These are phyloP conservation scores for Mizuhopecten yessoensis DNA, from an alignment of 1,140 invertebrate species.

Conservation along the genomic window DNA sequence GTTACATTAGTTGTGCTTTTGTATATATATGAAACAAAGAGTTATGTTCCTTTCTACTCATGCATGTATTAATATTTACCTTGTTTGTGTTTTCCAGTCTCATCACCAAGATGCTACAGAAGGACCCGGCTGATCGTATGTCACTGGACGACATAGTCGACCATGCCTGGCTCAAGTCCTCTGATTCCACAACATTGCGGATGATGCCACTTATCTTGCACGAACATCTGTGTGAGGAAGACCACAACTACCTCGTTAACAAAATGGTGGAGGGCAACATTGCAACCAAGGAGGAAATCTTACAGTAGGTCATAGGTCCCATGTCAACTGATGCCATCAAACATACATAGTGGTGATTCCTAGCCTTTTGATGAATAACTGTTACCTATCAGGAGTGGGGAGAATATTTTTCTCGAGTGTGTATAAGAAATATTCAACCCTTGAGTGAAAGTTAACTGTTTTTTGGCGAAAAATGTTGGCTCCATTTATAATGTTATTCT, in stretches of 20 bases:
- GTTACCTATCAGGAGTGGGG: no score
- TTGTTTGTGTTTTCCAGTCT: constrained; percentile 86
- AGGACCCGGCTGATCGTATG: constrained; percentile 95
- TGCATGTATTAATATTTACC: background rate
- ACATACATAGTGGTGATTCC: no score
- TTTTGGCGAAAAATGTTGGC: no score
- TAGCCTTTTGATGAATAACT: no score
- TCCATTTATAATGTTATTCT: no score
- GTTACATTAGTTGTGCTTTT: no score
- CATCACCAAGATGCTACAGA: constrained; percentile 95
- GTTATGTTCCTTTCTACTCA: no score
- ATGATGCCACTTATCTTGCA: constrained; percentile 91
- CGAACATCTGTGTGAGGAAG: constrained; percentile 94
- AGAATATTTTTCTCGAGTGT: no score
- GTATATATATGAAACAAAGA: no score
- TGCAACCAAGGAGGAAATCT: constrained; percentile 95
- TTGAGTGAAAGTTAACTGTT: no score
- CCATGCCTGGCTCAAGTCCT: constrained; percentile 90
- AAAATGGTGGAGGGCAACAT: constrained; percentile 98
- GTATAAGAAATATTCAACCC: no score
- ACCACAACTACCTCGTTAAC: constrained; percentile 95
- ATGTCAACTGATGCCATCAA: background rate
- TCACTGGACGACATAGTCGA: constrained; percentile 93
- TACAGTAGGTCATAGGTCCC: constrained; percentile 70
- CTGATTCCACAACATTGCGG: constrained; percentile 56